phyloP scores from a whole-genome alignment of 1,140 invertebrate genomes.

The Plectus sambesii region DNA sequence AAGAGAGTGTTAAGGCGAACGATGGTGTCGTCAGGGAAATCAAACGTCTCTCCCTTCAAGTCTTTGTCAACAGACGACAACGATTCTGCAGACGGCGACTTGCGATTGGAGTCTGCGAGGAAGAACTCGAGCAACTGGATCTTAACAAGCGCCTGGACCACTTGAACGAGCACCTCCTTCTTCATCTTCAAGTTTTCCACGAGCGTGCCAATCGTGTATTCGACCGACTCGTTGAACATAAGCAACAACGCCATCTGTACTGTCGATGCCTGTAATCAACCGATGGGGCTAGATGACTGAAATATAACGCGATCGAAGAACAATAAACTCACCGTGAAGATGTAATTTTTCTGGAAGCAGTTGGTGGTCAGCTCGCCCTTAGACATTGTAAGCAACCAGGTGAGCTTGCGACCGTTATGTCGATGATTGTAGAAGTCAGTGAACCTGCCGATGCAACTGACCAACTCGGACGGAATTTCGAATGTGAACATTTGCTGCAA shows the following conservation, averaged over 20 bases:
- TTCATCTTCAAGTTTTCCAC: slow-evolving; percentile 77
- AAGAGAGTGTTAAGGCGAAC: slow-evolving; percentile 63
- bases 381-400: slow-evolving; percentile 95
- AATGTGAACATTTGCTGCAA: too few species aligned
- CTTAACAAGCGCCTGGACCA: slow-evolving; percentile 61
- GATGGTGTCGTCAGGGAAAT: slow-evolving; percentile 57
- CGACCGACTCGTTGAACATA: slow-evolving; percentile 76
- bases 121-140: slow-evolving; percentile 64
- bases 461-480: slow-evolving; percentile 56
- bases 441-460: slow-evolving; percentile 83
- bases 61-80: too few species aligned
- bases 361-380: slow-evolving; percentile 93
- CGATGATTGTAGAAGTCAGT: slow-evolving; percentile 86
- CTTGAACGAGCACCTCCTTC: slow-evolving; percentile 55
- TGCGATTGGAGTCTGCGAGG: too few species aligned
- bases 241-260: slow-evolving; percentile 97
- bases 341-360: slow-evolving; percentile 65
- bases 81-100: too few species aligned
- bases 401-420: slow-evolving; percentile 89
- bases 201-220: slow-evolving; percentile 73
- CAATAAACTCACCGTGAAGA: slow-evolving; percentile 50
- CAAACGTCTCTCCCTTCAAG: slow-evolving; percentile 3
- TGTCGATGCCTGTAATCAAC: slow-evolving; percentile 86
- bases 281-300: slow-evolving; percentile 50
- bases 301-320: slow-evolving; percentile 8